Percentiles rank a stretch among this genome's conserved stretches.
These are phyloP conservation scores for Porites lutea DNA, from an alignment of 64 coral and sea anemone genomes.

Conservation along the genomic window DNA sequence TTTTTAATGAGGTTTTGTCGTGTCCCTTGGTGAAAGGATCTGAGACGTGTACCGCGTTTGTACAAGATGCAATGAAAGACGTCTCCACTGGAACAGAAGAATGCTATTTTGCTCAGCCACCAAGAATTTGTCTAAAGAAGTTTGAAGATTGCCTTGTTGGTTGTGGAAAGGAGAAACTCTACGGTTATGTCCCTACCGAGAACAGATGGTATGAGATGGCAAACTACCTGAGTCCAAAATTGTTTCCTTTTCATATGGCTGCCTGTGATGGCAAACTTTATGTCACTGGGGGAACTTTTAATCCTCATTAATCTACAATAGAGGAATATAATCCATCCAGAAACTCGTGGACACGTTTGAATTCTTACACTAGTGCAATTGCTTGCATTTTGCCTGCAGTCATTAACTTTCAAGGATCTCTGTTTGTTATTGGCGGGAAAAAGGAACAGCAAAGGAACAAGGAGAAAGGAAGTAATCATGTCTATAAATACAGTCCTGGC, in stretches of 20 bases:
- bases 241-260: constrained; percentile 10
- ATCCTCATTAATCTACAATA: no score
- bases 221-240: background rate
- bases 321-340: no score
- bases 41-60: background rate
- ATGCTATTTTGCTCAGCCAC: background rate
- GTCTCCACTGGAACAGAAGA: background rate
- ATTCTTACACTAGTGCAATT: no score
- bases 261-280: background rate
- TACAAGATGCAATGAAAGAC: background rate
- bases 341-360: no score
- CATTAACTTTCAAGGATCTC: background rate
- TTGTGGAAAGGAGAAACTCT: constrained; percentile 8
- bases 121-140: background rate
- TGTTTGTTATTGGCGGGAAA: constrained; percentile 70
- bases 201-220: constrained; percentile 33
- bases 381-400: background rate
- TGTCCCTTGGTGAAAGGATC: background rate
- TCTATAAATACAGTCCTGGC: constrained; percentile 38
- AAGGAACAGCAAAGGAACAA: background rate
- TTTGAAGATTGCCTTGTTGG: constrained; percentile 14
- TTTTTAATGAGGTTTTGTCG: background rate
- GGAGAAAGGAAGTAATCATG: background rate
- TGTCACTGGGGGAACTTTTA: no score
- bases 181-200: background rate